Evolutionary conservation across 2,888 invertebrate genomes (phyloP).

Genomic region (Dryococelus australis): DNA sequence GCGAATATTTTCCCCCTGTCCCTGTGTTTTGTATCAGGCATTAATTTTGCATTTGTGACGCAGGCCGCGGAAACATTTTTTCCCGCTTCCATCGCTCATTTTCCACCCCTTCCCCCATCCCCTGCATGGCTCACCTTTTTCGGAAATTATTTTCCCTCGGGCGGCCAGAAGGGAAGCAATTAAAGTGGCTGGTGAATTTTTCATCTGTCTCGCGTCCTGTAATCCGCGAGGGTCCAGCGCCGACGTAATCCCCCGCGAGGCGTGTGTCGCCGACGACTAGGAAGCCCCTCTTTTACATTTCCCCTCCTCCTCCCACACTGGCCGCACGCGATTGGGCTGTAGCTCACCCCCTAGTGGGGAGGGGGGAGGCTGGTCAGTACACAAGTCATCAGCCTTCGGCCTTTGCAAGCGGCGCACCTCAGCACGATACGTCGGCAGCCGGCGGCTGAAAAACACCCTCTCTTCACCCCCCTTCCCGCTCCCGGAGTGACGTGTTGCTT

Average conservation of each 20-base stretch:
- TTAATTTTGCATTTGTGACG: constrained; percentile 16
- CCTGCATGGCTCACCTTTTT: not conserved
- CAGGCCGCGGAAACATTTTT: not conserved
- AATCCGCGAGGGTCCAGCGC: not conserved
- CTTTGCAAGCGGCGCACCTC: not conserved
- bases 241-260: not conserved
- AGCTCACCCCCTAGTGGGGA: not conserved
- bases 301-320: no score
- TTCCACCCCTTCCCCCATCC: not conserved
- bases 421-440: not conserved
- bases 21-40: constrained; percentile 9
- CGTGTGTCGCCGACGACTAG: not conserved
- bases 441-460: not conserved
- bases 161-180: not conserved
- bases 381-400: constrained; percentile 1
- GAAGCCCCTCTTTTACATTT: not conserved
- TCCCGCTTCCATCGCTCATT: not conserved
- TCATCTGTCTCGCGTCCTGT: not conserved
- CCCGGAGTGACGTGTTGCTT: not conserved
- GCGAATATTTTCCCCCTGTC: not conserved
- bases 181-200: constrained; percentile 16
- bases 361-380: not conserved
- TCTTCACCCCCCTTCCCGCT: not conserved
- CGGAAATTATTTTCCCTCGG: constrained; percentile 9
- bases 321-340: not conserved